Base-by-base conservation (phyloP, 1,140 invertebrate species). In the Grapholita molesta region DNA sequence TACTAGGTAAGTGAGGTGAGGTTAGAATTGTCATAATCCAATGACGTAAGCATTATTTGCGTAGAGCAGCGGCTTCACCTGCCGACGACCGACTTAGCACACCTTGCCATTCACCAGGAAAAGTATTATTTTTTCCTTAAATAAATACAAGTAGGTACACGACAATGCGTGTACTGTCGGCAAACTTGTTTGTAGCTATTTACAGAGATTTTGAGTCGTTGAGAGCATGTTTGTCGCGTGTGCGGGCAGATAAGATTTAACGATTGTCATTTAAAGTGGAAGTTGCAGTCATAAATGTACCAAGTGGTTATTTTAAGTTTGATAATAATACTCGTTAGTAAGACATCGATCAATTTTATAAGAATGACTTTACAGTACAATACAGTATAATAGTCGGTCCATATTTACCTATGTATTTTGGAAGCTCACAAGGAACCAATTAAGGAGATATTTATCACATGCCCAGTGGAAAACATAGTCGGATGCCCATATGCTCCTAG, bases 1-100 rank as follows among this genome's bases (percentile, higher is more conserved):
- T 72, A 70, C 71, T 68, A 77, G 69, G 70, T 71, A 61, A 28
- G 55, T 61, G 25, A 25, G 42, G 23, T 55, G 55, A 61, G 55
- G 25, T 61, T 61, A 69, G 72, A 75, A 77, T 81, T 84, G 78
- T 81, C 76, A 76, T 80, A 72, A 81, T 75, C 78, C 68, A 61
- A 61, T 61, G 55, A 61, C 55, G 55, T 61, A 61, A 61, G 55
- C 32, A 61, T 61, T 61, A 61, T 61, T 61, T 61, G 55, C 55
- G 25, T 61, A 28, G n/a, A 61, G 24, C n/a, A n/a, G 12, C 55
- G 24, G 55, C 24, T 28, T 61, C 55, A 61, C 55, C 55, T 61
- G 55, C 28, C 32, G 30, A 18, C 28, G 55, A 25, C 12, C 25
- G 55, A 30, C 28, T 61, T 25, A 25, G 55, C 55, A 61, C 55